Percentiles rank a stretch among this genome's conserved stretches.
Evolutionary conservation across 2,888 invertebrate genomes (phyloP).

Genomic region (Syritta pipiens): DNA sequence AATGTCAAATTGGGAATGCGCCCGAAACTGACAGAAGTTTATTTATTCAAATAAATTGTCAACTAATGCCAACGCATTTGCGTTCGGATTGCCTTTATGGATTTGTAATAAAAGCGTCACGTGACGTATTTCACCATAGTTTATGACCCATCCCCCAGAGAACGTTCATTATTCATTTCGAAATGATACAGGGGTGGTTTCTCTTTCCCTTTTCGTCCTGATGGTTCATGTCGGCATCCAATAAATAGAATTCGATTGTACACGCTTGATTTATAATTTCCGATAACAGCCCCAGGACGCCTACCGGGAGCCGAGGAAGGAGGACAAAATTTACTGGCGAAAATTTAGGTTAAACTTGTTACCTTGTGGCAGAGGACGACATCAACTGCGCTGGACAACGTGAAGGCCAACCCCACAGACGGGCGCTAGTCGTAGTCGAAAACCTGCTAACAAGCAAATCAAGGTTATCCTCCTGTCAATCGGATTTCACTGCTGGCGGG

Average conservation of each 20-base stretch:
- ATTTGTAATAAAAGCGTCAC: neutral
- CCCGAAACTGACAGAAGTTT: slow-evolving; percentile 14
- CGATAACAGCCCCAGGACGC: neutral
- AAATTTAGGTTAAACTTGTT: neutral
- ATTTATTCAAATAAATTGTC: slow-evolving; percentile 33
- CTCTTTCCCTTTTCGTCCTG: neutral
- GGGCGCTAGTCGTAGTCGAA: too few relatives aligned
- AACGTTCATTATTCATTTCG: slow-evolving; percentile 5
- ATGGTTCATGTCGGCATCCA: slow-evolving; percentile 8
- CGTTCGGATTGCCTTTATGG: slow-evolving; percentile 2
- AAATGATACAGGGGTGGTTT: neutral
- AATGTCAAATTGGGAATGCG: slow-evolving; percentile 11
- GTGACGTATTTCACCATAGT: neutral
- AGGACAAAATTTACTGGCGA: too few relatives aligned
- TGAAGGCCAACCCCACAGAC: too few relatives aligned
- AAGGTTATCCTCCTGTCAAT: slow-evolving; percentile 24
- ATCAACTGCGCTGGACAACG: too few relatives aligned
- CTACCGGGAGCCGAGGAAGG: too few relatives aligned
- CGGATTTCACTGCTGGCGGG: neutral
- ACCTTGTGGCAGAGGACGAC: too few relatives aligned
- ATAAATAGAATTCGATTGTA: slow-evolving; percentile 19
- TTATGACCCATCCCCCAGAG: slow-evolving; percentile 14
- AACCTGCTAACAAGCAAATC: slow-evolving; percentile 22
- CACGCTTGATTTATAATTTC: slow-evolving; percentile 9
- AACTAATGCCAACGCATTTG: slow-evolving; percentile 25